Evolutionary conservation across 37 sponge, comb jelly and placozoan genomes (phyloP).

Genomic region (Diacarnus erythraeanus): DNA sequence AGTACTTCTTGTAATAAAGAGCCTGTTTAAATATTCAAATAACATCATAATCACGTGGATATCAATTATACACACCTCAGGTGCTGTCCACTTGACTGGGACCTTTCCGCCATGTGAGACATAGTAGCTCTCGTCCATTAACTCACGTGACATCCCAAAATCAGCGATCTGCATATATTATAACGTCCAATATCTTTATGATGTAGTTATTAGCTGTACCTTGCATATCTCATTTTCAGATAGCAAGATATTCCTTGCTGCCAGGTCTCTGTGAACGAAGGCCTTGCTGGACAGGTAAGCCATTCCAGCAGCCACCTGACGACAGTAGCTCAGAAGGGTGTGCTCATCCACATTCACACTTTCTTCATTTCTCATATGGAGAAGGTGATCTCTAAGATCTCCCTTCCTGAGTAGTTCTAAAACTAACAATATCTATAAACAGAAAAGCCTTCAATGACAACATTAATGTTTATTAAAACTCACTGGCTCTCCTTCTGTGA

Average conservation of each 20-base stretch:
- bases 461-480: background rate
- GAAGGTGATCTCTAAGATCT: slow-evolving; percentile 43
- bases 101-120: slow-evolving; percentile 28
- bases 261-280: slow-evolving; percentile 45
- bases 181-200: background rate
- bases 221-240: slow-evolving; percentile 34
- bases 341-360: background rate
- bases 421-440: slow-evolving; percentile 67
- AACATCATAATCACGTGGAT: background rate
- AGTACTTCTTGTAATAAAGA: slow-evolving; percentile 8
- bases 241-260: slow-evolving; percentile 47
- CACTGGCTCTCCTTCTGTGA: slow-evolving; percentile 50
- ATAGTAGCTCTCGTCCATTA: slow-evolving; percentile 42
- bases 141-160: slow-evolving; percentile 54
- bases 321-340: slow-evolving; percentile 29
- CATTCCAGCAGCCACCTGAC: slow-evolving; percentile 35
- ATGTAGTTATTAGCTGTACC: background rate
- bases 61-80: slow-evolving; percentile 25
- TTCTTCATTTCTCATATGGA: background rate
- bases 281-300: slow-evolving; percentile 26
- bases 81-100: slow-evolving; percentile 60
- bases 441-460: background rate
- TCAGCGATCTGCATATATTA: slow-evolving; percentile 36
- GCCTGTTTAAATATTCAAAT: background rate
- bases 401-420: slow-evolving; percentile 65